Conservation (phyloP, 2,113 vertebrate species). For the Cephalopterus ornatus region DNA sequence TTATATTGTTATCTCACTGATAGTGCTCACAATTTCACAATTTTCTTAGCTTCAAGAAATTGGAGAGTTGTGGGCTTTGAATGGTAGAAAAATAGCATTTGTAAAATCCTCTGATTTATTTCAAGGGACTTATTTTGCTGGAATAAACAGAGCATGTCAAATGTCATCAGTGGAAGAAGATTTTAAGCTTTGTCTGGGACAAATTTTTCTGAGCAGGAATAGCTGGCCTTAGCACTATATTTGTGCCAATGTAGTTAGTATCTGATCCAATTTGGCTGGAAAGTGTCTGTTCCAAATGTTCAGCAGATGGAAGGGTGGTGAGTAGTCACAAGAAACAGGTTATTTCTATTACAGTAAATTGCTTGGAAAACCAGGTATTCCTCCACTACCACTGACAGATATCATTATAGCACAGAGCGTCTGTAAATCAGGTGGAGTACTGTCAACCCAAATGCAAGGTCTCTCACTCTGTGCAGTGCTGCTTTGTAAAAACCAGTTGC, state of each 20-base stretch:
- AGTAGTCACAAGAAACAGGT: slow-evolving; percentile 39
- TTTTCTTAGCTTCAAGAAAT: not conserved
- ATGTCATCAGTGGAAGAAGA: not conserved
- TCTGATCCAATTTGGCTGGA: not conserved
- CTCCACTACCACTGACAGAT: not conserved
- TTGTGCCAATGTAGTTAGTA: not conserved
- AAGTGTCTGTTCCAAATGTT: slow-evolving; percentile 5
- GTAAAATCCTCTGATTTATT: not conserved
- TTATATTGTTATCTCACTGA: not conserved
- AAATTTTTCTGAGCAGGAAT: not conserved
- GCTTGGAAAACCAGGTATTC: not conserved
- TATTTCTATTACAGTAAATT: slow-evolving; percentile 12
- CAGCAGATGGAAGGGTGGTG: slow-evolving; percentile 33
- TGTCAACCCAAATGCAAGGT: not conserved
- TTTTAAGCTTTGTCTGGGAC: not conserved
- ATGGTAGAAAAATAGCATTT: not conserved
- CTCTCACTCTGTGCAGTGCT: not conserved
- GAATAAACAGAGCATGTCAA: not conserved
- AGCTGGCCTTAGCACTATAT: not conserved
- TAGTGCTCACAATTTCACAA: not conserved
- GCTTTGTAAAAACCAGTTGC: not conserved
- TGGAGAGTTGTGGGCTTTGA: not conserved
- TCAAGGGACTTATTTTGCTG: not conserved
- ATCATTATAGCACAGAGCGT: not conserved
- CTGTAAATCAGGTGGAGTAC: not conserved